phyloP scores from a whole-genome alignment of 2,888 invertebrate species.

The Microctonus aethiopoides region DNA sequence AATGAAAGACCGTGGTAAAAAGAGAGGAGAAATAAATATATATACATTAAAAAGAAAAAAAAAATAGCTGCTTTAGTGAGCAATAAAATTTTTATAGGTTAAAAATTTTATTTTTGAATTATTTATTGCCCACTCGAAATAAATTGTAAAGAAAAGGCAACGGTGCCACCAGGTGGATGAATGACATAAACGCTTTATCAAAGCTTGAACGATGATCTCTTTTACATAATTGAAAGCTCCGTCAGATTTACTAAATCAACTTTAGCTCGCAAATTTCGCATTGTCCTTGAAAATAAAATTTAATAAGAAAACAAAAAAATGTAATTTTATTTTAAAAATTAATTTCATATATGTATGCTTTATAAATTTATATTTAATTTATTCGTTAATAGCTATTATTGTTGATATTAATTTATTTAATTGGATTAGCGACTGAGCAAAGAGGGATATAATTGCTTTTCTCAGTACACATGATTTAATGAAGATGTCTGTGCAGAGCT shows the following conservation, averaged over 20 bases:
- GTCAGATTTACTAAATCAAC: neutral
- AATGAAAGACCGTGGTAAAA: conserved; percentile 1
- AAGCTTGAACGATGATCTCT: neutral
- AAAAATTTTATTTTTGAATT: neutral
- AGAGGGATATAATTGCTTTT: neutral
- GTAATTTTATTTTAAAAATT: no score
- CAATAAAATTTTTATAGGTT: neutral
- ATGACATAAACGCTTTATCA: neutral
- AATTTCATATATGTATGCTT: neutral
- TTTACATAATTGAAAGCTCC: neutral
- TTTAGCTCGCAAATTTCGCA: neutral
- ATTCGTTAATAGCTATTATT: neutral
- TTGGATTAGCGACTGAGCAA: no score
- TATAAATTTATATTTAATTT: neutral
- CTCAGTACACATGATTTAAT: neutral
- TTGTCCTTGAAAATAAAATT: neutral
- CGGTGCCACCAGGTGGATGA: neutral
- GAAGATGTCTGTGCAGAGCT: neutral
- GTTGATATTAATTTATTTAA: neutral
- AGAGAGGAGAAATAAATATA: neutral
- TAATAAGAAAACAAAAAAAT: no score
- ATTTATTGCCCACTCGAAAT: neutral
- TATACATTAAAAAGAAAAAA: neutral
- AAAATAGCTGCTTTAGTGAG: neutral
- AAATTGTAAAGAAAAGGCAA: neutral